phyloP scores from a whole-genome alignment of 2,113 vertebrate genomes.

The Mobula hypostoma region DNA sequence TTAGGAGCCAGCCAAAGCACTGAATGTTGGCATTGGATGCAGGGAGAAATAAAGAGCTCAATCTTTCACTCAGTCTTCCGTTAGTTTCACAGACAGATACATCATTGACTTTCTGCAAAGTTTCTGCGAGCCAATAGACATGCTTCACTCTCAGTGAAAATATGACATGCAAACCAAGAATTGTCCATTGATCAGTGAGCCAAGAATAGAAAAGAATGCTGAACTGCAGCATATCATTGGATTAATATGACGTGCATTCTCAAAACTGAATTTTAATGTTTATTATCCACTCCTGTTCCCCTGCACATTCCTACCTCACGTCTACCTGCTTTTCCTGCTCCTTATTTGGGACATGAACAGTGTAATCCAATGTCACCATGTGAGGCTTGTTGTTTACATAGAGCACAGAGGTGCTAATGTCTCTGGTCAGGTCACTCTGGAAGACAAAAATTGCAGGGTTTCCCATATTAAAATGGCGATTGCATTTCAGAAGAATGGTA shows the following conservation, averaged over 20 bases:
- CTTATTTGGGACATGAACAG: conserved; percentile 63
- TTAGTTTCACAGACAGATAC: no score
- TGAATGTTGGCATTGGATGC: not conserved
- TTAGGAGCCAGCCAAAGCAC: no score
- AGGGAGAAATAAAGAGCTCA: no score
- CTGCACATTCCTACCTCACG: conserved; percentile 64
- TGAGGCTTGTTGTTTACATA: conserved; percentile 85
- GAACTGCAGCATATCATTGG: not conserved
- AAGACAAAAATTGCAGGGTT: conserved; percentile 21
- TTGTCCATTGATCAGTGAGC: not conserved
- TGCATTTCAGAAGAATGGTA: no score
- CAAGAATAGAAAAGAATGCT: not conserved
- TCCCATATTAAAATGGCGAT: no score
- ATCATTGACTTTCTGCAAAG: no score
- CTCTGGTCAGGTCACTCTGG: conserved; percentile 86
- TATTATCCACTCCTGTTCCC: not conserved
- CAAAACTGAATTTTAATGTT: not conserved
- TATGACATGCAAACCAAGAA: not conserved
- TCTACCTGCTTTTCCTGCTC: conserved; percentile 54
- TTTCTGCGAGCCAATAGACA: no score
- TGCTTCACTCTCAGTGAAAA: no score
- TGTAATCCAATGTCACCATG: conserved; percentile 97
- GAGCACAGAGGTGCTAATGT: conserved; percentile 87
- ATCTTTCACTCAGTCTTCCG: no score
- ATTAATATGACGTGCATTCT: not conserved